Evolutionary conservation across 2,888 invertebrate genomes (phyloP), one percentile per base, ranked within the genome.

Genomic region (Hypomecis punctinalis): DNA sequence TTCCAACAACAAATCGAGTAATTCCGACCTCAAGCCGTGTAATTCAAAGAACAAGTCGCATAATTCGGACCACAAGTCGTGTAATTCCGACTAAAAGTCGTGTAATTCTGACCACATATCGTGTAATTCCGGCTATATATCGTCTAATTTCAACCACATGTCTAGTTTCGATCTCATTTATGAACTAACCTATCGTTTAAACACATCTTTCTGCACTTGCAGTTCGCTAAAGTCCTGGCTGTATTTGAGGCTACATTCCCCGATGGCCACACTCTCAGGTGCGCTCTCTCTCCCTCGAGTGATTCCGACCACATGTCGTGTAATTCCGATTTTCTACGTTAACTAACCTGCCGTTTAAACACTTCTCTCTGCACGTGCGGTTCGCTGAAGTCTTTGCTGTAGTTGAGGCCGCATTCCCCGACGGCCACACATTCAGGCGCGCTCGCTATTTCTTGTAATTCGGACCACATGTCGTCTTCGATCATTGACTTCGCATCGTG

Each of bases 371-470:
- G 99, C 73, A 96, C 96, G 67, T 96, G 95, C 5, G 97, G 98
- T 79, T 98, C 97, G 7, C 98, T 98, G 91, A 98, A 98, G 87
- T 98, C 98, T 81, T 98, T 96, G 86, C 97, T 98, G 88, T 97
- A 98, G 93, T 99, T 98, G 72, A 99, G 94, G 42, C 98, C 98
- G 86, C 98, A 98, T 86, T 98, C 98, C 23, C 98, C 98, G 46
- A 98, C 94, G 3, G 98, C 98, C 39, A 98, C 98, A 87, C 98
- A 98, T 91, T 98, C 98, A 4, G 96, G 95, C 80, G 97, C 97
- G 57, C 94, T 93, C 13, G 97, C 97, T 72, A 97, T 95, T 70
- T 94, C 94, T 78, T 94, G 94, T 63, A 98, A 90, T 80, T 97
- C 97, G 47, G 95, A 94, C 98, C 98, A 98, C 81, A 93, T 89